These are phyloP conservation scores for Augiades crinisus DNA, from an alignment of 2,888 invertebrate species.

Conservation along the genomic window DNA sequence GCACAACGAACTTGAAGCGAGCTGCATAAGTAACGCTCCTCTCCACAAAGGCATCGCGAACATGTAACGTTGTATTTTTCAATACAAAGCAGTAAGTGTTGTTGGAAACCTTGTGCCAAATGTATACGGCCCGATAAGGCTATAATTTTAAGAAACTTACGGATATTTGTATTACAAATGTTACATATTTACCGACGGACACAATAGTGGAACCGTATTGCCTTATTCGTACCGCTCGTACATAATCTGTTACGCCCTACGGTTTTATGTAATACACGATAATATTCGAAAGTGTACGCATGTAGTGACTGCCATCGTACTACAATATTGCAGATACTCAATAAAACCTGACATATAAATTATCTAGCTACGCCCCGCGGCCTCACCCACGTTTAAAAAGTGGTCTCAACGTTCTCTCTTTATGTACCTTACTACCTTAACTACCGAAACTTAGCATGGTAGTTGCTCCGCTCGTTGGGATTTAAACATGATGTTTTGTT, in stretches of 20 bases:
- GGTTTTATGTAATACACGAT: background rate
- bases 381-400: no score
- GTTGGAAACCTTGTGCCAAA: conserved; percentile 20
- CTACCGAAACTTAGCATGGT: no score
- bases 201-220: background rate
- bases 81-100: background rate
- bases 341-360: background rate
- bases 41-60: conserved; percentile 1
- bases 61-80: background rate
- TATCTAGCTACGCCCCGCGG: no score
- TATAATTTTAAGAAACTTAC: conserved; percentile 6
- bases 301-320: background rate
- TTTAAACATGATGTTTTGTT: no score
- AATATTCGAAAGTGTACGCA: background rate
- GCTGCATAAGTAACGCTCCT: background rate
- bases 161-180: background rate
- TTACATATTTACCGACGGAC: background rate
- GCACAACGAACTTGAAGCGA: background rate
- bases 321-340: background rate
- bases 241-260: background rate
- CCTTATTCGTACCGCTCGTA: background rate
- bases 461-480: no score
- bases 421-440: no score
- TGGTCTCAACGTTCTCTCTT: no score
- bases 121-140: conserved; percentile 11